Conservation (phyloP, 2,797 vertebrate species). For the Alauda arvensis region DNA sequence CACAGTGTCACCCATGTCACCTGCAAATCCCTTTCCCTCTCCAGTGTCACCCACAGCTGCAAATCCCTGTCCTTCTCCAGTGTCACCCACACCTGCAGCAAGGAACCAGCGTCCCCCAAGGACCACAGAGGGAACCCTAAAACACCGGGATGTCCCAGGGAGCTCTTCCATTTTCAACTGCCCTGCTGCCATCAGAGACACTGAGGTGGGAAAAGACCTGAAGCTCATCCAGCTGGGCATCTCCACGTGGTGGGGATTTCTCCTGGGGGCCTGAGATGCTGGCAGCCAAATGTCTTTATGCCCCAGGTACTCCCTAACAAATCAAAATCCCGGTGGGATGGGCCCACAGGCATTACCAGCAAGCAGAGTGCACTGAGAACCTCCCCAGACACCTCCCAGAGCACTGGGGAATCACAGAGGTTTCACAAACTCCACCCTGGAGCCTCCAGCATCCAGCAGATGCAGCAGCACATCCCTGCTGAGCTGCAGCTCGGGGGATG, state of each 20-base stretch:
- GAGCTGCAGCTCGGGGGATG: background rate
- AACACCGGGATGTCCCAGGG: accelerated
- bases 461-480: background rate
- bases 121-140: background rate
- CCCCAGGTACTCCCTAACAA: background rate
- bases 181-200: background rate
- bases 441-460: background rate
- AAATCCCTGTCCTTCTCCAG: too few relatives aligned
- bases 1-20: background rate
- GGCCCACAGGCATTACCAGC: background rate
- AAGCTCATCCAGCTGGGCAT: background rate
- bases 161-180: background rate
- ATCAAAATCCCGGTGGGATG: background rate
- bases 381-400: background rate
- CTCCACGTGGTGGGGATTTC: accelerated
- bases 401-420: background rate
- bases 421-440: background rate
- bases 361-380: background rate
- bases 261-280: background rate
- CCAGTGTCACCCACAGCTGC: too few relatives aligned
- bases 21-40: background rate
- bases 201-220: background rate
- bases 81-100: background rate
- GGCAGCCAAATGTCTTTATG: background rate
- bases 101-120: too few relatives aligned